phyloP scores from a whole-genome alignment of 2,113 vertebrate species.

The Apteryx mantelli region DNA sequence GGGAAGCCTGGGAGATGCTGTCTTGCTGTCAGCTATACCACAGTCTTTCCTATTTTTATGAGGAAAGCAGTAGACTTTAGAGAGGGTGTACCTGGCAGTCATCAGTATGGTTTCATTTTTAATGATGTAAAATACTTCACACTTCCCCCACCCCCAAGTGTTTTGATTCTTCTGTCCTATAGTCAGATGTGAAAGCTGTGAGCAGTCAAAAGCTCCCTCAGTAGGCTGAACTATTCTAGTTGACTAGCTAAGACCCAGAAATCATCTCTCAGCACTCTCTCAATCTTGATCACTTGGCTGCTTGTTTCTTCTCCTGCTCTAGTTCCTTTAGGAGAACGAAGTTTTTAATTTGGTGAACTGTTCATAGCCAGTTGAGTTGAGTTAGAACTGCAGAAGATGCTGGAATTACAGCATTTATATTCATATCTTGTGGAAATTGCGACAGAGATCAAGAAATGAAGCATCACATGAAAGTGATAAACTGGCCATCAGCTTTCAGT shows the following conservation, averaged over 20 bases:
- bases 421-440: not conserved
- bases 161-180: not conserved
- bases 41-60: not conserved
- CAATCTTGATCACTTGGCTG: not conserved
- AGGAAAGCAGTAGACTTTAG: not conserved
- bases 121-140: not conserved
- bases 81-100: not conserved
- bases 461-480: not conserved
- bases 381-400: not conserved
- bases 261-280: not conserved
- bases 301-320: not conserved
- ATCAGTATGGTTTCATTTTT: not conserved
- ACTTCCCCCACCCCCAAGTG: accelerated
- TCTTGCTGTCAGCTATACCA: not conserved
- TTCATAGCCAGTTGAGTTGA: not conserved
- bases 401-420: not conserved
- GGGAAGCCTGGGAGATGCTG: not conserved
- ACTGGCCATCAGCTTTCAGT: not conserved
- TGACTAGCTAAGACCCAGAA: not conserved
- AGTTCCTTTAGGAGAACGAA: not conserved
- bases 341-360: not conserved
- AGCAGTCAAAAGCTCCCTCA: not conserved
- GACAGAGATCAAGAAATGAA: not conserved
- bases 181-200: not conserved
- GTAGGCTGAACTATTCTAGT: not conserved